Conservation (phyloP, 1,140 invertebrate genomes). For the Saccostrea cuccullata region DNA sequence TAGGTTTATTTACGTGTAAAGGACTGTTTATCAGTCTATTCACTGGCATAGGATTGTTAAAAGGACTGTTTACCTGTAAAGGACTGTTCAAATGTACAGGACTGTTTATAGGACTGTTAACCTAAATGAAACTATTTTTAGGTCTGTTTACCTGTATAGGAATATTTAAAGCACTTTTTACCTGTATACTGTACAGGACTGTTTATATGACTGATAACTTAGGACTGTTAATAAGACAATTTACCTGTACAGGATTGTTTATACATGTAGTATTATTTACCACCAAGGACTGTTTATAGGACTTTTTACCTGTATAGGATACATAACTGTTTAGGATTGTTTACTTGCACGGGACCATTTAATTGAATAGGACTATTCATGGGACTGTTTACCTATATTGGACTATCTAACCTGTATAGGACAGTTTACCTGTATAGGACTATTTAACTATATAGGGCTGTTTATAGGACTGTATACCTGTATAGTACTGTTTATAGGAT, state of each 20-base stretch:
- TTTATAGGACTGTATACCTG: too few species aligned
- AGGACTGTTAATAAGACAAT: background rate
- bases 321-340: background rate
- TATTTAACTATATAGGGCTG: too few species aligned
- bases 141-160: background rate
- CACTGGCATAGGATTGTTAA: background rate
- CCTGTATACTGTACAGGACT: conserved; percentile 15
- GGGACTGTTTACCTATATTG: background rate
- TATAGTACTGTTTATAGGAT: conserved; percentile 79
- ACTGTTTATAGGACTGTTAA: conserved; percentile 80
- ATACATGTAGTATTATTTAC: background rate
- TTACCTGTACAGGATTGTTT: background rate
- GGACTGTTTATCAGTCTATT: too few species aligned
- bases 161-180: background rate
- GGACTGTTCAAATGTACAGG: conserved; percentile 81
- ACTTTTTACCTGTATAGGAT: conserved; percentile 11
- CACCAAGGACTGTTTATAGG: background rate
- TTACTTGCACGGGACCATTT: background rate
- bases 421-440: background rate
- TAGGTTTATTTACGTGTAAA: background rate
- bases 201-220: background rate
- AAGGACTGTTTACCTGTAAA: background rate
- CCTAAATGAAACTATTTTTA: conserved; percentile 79
- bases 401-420: background rate
- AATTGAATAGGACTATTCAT: conserved; percentile 11